Conservation (phyloP, 2,113 vertebrate genomes). For the Stegastes partitus region DNA sequence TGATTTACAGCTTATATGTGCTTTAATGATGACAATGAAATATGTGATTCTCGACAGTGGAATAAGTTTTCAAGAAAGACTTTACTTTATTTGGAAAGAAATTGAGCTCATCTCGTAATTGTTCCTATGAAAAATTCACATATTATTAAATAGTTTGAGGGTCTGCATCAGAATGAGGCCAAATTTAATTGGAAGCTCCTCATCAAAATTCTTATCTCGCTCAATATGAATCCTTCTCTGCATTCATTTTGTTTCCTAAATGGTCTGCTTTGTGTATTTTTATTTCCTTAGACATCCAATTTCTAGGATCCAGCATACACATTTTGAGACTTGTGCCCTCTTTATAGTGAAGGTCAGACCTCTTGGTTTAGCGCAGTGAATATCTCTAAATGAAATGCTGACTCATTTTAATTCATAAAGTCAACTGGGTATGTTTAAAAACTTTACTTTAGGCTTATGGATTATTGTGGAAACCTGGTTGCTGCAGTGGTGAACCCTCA, state of each 20-base stretch:
- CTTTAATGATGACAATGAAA: too few relatives aligned
- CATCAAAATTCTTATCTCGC: conserved; percentile 33
- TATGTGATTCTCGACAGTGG: not conserved
- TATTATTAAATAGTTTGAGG: conserved; percentile 16
- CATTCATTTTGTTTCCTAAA: conserved; percentile 38
- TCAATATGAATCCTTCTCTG: conserved; percentile 1
- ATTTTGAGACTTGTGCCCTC: not conserved
- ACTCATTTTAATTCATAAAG: not conserved
- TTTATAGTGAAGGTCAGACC: not conserved
- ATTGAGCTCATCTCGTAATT: conserved; percentile 11
- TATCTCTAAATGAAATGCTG: not conserved
- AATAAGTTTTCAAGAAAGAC: not conserved
- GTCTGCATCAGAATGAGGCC: conserved; percentile 21
- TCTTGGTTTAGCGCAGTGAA: not conserved
- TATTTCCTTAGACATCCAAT: conserved; percentile 2
- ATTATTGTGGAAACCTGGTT: not conserved
- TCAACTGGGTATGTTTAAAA: not conserved
- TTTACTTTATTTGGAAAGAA: not conserved
- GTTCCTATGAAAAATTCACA: conserved; percentile 3
- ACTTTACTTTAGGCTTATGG: not conserved
- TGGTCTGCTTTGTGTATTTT: conserved; percentile 1
- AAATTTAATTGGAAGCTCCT: conserved; percentile 43
- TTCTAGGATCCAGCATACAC: not conserved
- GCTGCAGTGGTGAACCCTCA: not conserved
- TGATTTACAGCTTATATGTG: too few relatives aligned